phyloP scores from a whole-genome alignment of 64 coral and sea anemone genomes.

The Pachyseris speciosa region DNA sequence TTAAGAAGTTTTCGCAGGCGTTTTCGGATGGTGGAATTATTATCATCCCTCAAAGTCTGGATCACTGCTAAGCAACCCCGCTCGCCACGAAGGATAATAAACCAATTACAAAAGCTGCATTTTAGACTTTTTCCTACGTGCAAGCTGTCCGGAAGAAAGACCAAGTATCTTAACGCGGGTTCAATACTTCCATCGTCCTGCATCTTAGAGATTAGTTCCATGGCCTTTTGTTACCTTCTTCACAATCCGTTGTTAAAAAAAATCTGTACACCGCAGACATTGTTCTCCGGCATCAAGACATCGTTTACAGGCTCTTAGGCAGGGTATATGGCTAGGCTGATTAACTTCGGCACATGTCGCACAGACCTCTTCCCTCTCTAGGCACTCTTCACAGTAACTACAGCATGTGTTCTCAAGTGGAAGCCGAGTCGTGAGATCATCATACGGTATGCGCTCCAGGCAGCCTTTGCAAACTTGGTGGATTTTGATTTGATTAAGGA shows the following conservation, averaged over 20 bases:
- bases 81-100: too few relatives aligned
- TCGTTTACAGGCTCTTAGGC: neutral
- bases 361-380: neutral
- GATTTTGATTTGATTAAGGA: neutral
- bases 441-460: neutral
- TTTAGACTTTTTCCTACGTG: too few relatives aligned
- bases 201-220: too few relatives aligned
- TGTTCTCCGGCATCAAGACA: too few relatives aligned
- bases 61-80: too few relatives aligned
- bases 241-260: neutral
- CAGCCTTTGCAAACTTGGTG: slow-evolving; percentile 4
- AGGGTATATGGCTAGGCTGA: neutral
- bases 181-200: too few relatives aligned
- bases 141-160: too few relatives aligned
- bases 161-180: too few relatives aligned
- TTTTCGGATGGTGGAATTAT: too few relatives aligned
- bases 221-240: neutral
- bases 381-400: neutral
- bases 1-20: too few relatives aligned
- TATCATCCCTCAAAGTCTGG: too few relatives aligned
- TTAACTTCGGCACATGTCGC: neutral
- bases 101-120: too few relatives aligned
- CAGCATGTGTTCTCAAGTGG: neutral
- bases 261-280: neutral
- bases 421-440: neutral